Conservation (phyloP, 2,113 vertebrate genomes). For the Nematolebias whitei region DNA sequence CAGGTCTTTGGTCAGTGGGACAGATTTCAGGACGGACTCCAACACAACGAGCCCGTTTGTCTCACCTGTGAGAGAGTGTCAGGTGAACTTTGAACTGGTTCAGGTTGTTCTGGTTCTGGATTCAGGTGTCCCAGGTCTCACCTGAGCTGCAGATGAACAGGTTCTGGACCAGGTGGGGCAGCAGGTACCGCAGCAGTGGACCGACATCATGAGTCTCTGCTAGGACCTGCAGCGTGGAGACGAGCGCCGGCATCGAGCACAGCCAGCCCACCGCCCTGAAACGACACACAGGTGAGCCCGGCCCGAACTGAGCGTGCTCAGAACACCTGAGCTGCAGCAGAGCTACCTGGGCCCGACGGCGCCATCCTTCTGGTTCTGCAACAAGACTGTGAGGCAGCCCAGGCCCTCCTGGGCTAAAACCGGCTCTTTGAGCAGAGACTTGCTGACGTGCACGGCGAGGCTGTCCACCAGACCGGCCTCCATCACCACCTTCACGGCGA, state of each 20-base stretch:
- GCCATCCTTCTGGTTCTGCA: constrained; percentile 90
- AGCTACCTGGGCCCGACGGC: constrained; percentile 84
- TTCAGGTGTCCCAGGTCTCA: constrained; percentile 24
- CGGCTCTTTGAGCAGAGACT: constrained; percentile 80
- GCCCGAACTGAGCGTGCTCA: background rate
- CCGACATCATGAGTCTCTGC: constrained; percentile 81
- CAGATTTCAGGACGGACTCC: constrained; percentile 80
- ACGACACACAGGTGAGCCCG: background rate
- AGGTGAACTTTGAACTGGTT: constrained; percentile 1
- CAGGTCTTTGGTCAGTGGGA: constrained; percentile 83
- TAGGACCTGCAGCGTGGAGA: constrained; percentile 80
- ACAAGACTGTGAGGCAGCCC: constrained; percentile 87
- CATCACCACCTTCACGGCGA: constrained; percentile 89
- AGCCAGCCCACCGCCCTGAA: constrained; percentile 82
- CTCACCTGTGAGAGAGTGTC: constrained; percentile 61
- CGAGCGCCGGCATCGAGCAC: constrained; percentile 79
- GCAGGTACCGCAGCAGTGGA: constrained; percentile 86
- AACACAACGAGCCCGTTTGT: constrained; percentile 55
- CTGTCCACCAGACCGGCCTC: constrained; percentile 84
- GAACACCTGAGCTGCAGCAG: background rate
- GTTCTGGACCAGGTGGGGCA: constrained; percentile 84
- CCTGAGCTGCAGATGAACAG: constrained; percentile 61
- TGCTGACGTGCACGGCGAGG: constrained; percentile 84
- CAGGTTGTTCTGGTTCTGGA: too few relatives aligned
- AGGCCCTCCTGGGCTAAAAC: constrained; percentile 84